Evolutionary conservation across 2,113 vertebrate species (phyloP).

Genomic region (Piliocolobus tephrosceles): DNA sequence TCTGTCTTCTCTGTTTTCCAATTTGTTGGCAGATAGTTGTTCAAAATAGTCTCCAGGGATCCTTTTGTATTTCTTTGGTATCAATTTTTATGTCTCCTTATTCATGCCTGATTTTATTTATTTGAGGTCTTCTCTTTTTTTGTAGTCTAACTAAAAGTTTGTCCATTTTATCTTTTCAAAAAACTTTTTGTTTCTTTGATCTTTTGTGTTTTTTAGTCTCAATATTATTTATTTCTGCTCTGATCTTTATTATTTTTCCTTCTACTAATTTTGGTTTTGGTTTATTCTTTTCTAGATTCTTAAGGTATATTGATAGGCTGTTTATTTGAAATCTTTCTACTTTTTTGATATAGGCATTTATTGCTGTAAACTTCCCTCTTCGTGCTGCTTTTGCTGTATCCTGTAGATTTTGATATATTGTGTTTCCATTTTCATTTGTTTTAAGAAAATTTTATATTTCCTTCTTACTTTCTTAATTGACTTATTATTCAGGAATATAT

Average conservation of each 20-base stretch:
- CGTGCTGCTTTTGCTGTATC: neutral
- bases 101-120: neutral
- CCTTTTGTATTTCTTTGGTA: neutral
- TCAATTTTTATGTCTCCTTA: neutral
- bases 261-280: neutral
- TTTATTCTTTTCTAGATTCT: neutral
- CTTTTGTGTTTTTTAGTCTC: neutral
- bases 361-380: neutral
- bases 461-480: neutral
- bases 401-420: neutral
- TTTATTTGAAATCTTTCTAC: neutral
- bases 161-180: neutral
- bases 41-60: neutral
- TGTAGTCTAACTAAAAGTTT: neutral
- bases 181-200: neutral
- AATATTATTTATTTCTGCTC: neutral
- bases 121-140: neutral
- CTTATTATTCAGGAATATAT: neutral
- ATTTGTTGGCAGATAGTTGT: neutral
- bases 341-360: neutral
- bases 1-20: neutral
- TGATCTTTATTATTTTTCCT: neutral
- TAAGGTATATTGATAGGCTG: neutral
- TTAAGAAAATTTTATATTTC: neutral
- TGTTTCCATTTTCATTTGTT: neutral